Evolutionary conservation across 2,797 vertebrate species (phyloP).

Genomic region (Eulemur mongoz): DNA sequence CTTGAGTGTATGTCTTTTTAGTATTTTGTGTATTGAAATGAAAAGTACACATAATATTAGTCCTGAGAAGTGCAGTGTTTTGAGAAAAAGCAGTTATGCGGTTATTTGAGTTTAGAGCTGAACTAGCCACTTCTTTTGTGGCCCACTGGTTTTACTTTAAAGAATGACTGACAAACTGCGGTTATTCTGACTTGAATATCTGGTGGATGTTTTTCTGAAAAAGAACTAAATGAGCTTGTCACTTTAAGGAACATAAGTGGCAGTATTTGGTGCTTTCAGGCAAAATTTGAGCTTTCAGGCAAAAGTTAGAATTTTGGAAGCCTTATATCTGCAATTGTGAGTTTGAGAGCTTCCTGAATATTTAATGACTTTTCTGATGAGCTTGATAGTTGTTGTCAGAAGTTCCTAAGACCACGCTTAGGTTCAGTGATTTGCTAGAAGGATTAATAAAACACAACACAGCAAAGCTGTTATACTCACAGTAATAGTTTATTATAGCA

Average conservation of each 20-base stretch:
- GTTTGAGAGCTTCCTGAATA: slow-evolving; percentile 2
- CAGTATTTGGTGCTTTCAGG: slow-evolving; percentile 3
- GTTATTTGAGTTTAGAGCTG: background rate
- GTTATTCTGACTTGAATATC: background rate
- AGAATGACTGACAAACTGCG: background rate
- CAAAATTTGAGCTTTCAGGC: background rate
- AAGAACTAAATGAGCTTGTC: background rate
- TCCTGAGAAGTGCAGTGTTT: background rate
- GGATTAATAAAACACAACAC: background rate
- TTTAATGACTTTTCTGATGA: background rate
- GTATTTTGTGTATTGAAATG: background rate
- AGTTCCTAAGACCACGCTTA: background rate
- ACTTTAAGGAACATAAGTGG: background rate
- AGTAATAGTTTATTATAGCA: background rate
- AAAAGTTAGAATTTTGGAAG: slow-evolving; percentile 42
- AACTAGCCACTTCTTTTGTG: background rate
- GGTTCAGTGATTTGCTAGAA: slow-evolving; percentile 8
- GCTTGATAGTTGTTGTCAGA: background rate
- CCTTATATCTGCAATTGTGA: background rate
- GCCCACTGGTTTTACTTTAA: background rate
- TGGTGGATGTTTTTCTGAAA: background rate
- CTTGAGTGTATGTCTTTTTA: background rate
- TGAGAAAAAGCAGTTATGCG: background rate
- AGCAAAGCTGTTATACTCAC: background rate
- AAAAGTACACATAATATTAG: background rate